Evolutionary conservation across 2,888 invertebrate species (phyloP), one percentile per base, ranked within the genome.

Genomic region (Pachydiplax longipennis): DNA sequence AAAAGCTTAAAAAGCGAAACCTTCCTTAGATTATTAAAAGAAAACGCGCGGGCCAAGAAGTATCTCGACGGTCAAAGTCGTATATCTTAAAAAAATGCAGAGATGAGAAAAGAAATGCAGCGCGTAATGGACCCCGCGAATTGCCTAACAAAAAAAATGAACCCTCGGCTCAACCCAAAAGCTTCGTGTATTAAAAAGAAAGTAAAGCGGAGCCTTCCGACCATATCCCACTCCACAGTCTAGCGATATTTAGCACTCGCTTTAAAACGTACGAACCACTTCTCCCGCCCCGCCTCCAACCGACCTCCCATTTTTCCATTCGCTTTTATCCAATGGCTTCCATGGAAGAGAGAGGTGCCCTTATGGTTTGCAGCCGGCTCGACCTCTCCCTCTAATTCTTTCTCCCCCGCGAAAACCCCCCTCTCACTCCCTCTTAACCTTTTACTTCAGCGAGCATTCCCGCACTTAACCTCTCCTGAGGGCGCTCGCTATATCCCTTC

Each of bases 391-490:
- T 87, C 87, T 87, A 87, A 87, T 87, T 87, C 87, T 87, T 61
- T 61, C 82, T n/a, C 44, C 82, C n/a, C 82, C 48, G 44, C 82
- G 22, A 37, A 37, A 40, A 18, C 35, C 81, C 37, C n/a, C 25
- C 83, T 22, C 25, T 83, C 83, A 37, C 61, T 87, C 37, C 87
- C 87, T 87, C 87, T 87, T 87, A 87, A 87, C 87, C 87, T 87
- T 87, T 87, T 87, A 87, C 87, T 87, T 87, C 87, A 87, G 87
- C 87, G 87, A 87, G 58, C 87, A 87, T 87, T 87, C 87, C 87
- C 87, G 87, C 87, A 87, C 87, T 87, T 87, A 87, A 87, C 87
- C 87, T 87, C 87, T 87, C 87, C 87, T 87, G 87, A 87, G 87
- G 87, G 87, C 87, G 87, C 87, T 35, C 83, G 53, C 83, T 83